These are phyloP conservation scores for Acanthosepion esculentum DNA, from an alignment of 2,888 invertebrate genomes.

Conservation along the genomic window DNA sequence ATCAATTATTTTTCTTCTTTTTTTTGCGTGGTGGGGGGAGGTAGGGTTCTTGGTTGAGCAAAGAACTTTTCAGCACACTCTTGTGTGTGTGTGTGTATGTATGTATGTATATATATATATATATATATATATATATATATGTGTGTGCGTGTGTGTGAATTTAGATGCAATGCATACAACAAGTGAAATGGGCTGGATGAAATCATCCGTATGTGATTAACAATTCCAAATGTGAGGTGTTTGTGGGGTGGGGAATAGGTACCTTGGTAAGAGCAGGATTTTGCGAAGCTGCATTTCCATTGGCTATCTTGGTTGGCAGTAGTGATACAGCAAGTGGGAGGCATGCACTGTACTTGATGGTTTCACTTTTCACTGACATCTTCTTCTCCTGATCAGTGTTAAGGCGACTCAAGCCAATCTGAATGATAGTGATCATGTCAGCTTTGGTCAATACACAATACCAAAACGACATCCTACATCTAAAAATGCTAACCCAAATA, in stretches of 20 bases:
- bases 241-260: background rate
- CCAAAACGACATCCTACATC: background rate
- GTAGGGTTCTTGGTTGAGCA: no score
- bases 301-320: slow-evolving; percentile 38
- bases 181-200: background rate
- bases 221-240: background rate
- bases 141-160: no score
- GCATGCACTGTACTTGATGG: slow-evolving; percentile 44
- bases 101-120: no score
- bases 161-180: no score
- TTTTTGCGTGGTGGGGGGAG: no score
- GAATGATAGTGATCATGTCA: slow-evolving; percentile 34
- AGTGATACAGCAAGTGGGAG: slow-evolving; percentile 44
- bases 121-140: no score
- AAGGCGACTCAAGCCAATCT: slow-evolving; percentile 45
- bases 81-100: no score
- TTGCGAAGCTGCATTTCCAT: slow-evolving; percentile 24
- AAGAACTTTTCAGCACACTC: no score
- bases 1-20: no score
- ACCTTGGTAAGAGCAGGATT: slow-evolving; percentile 39
- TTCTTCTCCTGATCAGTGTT: slow-evolving; percentile 44
- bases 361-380: slow-evolving; percentile 40
- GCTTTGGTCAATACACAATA: slow-evolving; percentile 20
- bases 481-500: background rate
- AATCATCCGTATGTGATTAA: background rate